Evolutionary conservation across 2,888 invertebrate genomes (phyloP), one percentile per base, ranked within the genome.

Genomic region (Strigamia maritima): DNA sequence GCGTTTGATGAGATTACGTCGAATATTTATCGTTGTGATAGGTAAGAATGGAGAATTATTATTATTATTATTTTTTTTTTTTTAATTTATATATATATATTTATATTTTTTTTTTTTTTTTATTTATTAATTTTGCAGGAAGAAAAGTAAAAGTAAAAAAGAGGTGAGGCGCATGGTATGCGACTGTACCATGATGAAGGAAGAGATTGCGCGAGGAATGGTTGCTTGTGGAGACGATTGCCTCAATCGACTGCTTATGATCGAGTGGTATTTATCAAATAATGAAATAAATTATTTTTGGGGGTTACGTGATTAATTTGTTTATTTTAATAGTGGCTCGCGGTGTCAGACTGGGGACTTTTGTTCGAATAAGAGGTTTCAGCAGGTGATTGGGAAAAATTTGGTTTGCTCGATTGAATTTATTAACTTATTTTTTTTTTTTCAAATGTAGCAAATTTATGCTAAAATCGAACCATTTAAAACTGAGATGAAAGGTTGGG

Each of bases 401-500:
- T 31, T 26, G 10, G 10, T 60, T 54, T 19, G 2, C 8, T n/a
- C 16, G 26, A 49, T 6, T 22, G 24, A 44, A 24, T 80, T 75
- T 31, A 26, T 79, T 6, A 12, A 10, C 31, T 24, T 40, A 54
- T 79, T 76, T 79, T 65, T 76, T 16, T 77, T 54, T 14, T n/a
- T 54, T 24, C 22, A 22, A 78, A 79, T 81, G 1, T 82, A 86
- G 86, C 90, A 90, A 81, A 90, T 94, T 82, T 94, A 95, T 88
- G 92, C 94, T 0, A 90, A 91, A 26, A 91, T 96, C 76, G 93
- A 93, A 84, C 93, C 88, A 1, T 89, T 89, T 83, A 86, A 87
- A 85, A 97, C 98, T 3, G 94, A 94, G 78, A 94, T 93, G 84
- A 99, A 99, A 86, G 99, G 99, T 0, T 94, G 94, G 86, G 99